Evolutionary conservation across 2,888 invertebrate species (phyloP).

Genomic region (Noctuana brunneofusca): DNA sequence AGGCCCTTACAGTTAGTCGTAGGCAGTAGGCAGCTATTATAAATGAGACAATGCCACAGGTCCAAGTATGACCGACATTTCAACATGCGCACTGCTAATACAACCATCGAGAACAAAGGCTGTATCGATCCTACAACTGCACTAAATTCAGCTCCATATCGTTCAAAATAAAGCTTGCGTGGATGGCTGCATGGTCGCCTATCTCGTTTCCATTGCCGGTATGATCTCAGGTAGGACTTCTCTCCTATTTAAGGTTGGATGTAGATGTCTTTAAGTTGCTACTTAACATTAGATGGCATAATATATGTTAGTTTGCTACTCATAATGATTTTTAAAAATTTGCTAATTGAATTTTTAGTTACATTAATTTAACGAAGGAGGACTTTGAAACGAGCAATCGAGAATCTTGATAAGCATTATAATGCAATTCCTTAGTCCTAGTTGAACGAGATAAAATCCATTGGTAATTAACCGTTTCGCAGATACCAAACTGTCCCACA

Average conservation of each 20-base stretch:
- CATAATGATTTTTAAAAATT: no score
- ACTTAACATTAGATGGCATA: no score
- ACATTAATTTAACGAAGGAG: no score
- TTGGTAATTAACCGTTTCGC: slow-evolving; percentile 10
- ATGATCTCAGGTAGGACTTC: no score
- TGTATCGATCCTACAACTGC: slow-evolving; percentile 32
- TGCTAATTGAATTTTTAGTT: no score
- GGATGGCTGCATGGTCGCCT: background rate
- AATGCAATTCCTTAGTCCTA: background rate
- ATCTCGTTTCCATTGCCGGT: no score
- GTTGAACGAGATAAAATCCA: background rate
- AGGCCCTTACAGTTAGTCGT: no score
- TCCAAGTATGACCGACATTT: slow-evolving; percentile 24
- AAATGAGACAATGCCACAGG: background rate
- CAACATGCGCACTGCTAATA: slow-evolving; percentile 33
- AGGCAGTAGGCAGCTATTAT: background rate
- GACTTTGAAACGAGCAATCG: background rate
- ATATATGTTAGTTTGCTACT: no score
- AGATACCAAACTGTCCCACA: background rate
- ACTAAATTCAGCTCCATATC: slow-evolving; percentile 28
- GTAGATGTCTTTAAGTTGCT: no score
- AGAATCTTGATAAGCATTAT: background rate
- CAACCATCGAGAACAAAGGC: slow-evolving; percentile 34
- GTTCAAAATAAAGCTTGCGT: slow-evolving; percentile 18
- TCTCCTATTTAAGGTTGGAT: background rate